These are phyloP conservation scores for Isaurus tuberculatus DNA, from an alignment of 92 coral and sea anemone genomes.

Conservation along the genomic window DNA sequence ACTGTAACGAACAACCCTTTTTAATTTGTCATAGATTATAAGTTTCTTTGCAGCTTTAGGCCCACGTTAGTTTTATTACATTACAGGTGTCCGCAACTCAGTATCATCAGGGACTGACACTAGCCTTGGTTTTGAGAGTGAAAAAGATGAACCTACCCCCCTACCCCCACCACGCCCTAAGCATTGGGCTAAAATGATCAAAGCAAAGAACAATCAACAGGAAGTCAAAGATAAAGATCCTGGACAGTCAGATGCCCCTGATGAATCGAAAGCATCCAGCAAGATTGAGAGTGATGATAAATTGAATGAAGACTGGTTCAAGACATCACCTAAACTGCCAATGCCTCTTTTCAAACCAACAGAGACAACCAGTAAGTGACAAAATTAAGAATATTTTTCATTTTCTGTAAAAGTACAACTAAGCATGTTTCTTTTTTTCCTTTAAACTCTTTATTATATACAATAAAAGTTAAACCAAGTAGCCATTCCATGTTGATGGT, in stretches of 20 bases:
- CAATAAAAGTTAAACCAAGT: no score
- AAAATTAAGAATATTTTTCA: no score
- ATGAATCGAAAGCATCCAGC: conserved; percentile 35
- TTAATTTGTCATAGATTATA: no score
- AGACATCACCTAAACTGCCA: conserved; percentile 81
- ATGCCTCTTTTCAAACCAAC: conserved; percentile 82
- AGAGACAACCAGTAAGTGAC: conserved; percentile 66
- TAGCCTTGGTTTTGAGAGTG: conserved; percentile 77
- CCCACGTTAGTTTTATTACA: neutral
- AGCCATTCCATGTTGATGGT: no score
- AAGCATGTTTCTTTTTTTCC: no score
- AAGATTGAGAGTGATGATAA: conserved; percentile 45
- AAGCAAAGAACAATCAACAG: conserved; percentile 65
- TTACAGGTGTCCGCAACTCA: conserved; percentile 72
- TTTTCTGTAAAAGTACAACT: no score
- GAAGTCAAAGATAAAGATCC: conserved; percentile 51
- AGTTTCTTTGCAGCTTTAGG: neutral
- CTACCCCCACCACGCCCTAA: conserved; percentile 99
- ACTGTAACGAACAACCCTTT: neutral
- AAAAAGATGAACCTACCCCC: conserved; percentile 73
- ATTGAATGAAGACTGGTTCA: conserved; percentile 76
- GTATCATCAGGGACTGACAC: conserved; percentile 88
- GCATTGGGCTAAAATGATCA: conserved; percentile 88
- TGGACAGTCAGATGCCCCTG: conserved; percentile 5
- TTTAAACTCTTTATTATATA: no score